Evolutionary conservation across 2,888 invertebrate species (phyloP), one percentile per base, ranked within the genome.

Genomic region (Drosophila mimetica): DNA sequence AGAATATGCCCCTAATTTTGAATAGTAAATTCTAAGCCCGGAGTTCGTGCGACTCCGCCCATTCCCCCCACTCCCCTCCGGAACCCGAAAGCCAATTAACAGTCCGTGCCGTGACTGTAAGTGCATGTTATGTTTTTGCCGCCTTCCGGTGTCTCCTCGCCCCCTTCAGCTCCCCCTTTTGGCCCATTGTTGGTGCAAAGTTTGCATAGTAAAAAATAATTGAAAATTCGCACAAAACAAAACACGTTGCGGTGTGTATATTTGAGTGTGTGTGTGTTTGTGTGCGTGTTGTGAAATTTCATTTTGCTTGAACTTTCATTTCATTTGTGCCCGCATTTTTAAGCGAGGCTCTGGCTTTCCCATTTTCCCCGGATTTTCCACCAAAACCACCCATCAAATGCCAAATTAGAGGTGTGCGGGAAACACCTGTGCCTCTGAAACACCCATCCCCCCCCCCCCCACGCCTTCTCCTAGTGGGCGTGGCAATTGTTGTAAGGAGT

Each of bases 231-330:
- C 59, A 80, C 75, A 77, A 65, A 67, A 66, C 41, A 61, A 50
- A 39, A 61, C 51, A 61, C 47, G 18, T 20, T 41, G 41, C 41
- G 41, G 41, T 41, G 4, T 46, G 30, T 42, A 20, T 41, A 18
- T 18, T 18, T 13, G 18, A 13, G 13, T 28, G 14, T 48, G 20
- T 51, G 37, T 46, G 46, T 53, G 28, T 57, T 13, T 46, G 11
- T 55, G 32, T 71, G 53, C 69, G 55, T 75, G 65, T 28, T 74
- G 67, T 48, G 52, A 81, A 77, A 63, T 76, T 81, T 77, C 76
- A 81, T 81, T 78, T 69, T 14, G 47, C 57, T 76, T 59, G 48
- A 59, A 69, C 69, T 72, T 78, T 76, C 76, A 79, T 78, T 77
- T 78, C 76, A 79, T 79, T 76, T 77, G 55, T 76, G n/a, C 22